These are phyloP conservation scores for Larimichthys crocea DNA, from an alignment of 2,113 vertebrate species.

Conservation along the genomic window DNA sequence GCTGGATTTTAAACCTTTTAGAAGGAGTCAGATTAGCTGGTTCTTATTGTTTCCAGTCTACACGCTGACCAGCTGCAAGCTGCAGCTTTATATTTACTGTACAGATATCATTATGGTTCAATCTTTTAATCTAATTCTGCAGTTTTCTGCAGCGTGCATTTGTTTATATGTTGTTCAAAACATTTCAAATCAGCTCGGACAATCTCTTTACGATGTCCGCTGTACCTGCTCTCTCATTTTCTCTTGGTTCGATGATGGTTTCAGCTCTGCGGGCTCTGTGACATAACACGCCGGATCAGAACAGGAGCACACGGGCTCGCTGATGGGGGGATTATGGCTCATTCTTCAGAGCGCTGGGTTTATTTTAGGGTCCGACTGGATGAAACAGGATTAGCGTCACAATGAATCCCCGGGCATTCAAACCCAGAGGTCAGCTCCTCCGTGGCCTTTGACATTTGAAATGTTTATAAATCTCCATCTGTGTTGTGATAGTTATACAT, in stretches of 20 bases:
- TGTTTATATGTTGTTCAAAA: not conserved
- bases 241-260: slow-evolving; percentile 46
- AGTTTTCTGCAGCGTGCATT: not conserved
- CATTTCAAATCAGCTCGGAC: slow-evolving; percentile 31
- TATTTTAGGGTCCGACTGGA: slow-evolving; percentile 80
- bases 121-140: too few species aligned
- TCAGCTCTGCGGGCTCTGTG: slow-evolving; percentile 53
- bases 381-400: slow-evolving; percentile 80
- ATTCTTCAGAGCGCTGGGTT: slow-evolving; percentile 74
- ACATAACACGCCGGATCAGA: slow-evolving; percentile 67
- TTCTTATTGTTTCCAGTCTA: not conserved
- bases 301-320: slow-evolving; percentile 41
- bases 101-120: not conserved
- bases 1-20: not conserved
- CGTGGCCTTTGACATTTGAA: slow-evolving; percentile 72
- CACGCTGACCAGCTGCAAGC: not conserved
- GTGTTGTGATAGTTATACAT: slow-evolving; percentile 76
- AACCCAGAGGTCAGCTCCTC: slow-evolving; percentile 57
- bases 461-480: slow-evolving; percentile 77
- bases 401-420: slow-evolving; percentile 72
- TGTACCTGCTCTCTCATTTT: slow-evolving; percentile 29
- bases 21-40: not conserved
- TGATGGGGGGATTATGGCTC: slow-evolving; percentile 74
- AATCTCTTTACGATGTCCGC: slow-evolving; percentile 31
- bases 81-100: not conserved